These are phyloP conservation scores for Prorops nasuta DNA, from an alignment of 1,140 invertebrate species.

Conservation along the genomic window DNA sequence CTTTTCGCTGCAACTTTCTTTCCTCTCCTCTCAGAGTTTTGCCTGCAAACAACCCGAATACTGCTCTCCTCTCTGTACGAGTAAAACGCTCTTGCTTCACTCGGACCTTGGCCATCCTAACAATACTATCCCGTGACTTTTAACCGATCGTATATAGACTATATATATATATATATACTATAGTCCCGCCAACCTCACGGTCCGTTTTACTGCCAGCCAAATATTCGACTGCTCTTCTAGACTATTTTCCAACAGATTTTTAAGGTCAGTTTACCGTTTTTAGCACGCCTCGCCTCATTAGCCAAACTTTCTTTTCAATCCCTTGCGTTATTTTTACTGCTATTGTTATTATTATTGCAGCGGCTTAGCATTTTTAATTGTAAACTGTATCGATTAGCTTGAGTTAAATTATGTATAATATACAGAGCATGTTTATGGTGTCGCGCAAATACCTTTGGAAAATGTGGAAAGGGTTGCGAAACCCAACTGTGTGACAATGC, in stretches of 20 bases:
- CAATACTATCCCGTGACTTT: neutral
- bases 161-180: neutral
- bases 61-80: too few relatives aligned
- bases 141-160: neutral
- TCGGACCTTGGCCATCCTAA: neutral
- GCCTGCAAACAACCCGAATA: neutral
- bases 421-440: too few relatives aligned
- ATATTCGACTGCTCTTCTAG: conserved; percentile 2
- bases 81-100: conserved; percentile 1
- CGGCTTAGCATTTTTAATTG: too few relatives aligned
- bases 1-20: neutral
- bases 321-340: too few relatives aligned
- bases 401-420: too few relatives aligned
- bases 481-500: conserved; percentile 11
- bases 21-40: conserved; percentile 1
- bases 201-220: conserved; percentile 20
- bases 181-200: neutral
- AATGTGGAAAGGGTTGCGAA: conserved; percentile 23
- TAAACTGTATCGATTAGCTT: too few relatives aligned
- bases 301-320: too few relatives aligned
- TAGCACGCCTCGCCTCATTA: too few relatives aligned
- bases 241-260: conserved; percentile 19
- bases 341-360: too few relatives aligned
- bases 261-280: conserved; percentile 13
- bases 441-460: too few relatives aligned